phyloP scores from a whole-genome alignment of 2,113 vertebrate genomes.

The Ammodytes marinus region DNA sequence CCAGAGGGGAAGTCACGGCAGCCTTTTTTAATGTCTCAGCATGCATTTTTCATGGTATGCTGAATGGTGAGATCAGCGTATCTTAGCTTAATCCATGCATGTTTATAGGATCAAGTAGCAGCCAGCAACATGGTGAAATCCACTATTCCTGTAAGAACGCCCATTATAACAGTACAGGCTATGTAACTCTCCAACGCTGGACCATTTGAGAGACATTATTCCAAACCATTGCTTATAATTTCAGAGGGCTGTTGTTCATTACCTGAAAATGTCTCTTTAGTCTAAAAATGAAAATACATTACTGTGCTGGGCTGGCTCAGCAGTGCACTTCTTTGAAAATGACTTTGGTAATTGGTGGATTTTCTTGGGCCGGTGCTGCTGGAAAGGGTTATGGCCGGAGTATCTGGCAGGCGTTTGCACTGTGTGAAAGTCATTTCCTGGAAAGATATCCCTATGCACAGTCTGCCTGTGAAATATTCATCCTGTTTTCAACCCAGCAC shows the following conservation, averaged over 20 bases:
- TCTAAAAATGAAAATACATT: conserved; percentile 45
- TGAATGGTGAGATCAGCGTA: conserved; percentile 4
- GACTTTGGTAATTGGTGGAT: conserved; percentile 50
- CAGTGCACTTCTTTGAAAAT: conserved; percentile 43
- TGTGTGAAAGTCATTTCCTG: conserved; percentile 76
- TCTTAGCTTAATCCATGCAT: conserved; percentile 19
- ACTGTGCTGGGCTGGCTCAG: conserved; percentile 40
- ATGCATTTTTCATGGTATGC: conserved; percentile 7
- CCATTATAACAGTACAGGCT: conserved; percentile 24
- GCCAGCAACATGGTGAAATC: conserved; percentile 12
- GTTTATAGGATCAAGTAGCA: conserved; percentile 27
- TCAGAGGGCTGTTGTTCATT: conserved; percentile 65
- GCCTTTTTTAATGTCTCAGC: not conserved
- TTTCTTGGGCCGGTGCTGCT: conserved; percentile 44
- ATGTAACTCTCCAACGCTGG: conserved; percentile 32
- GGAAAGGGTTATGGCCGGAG: conserved; percentile 50
- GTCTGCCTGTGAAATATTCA: conserved; percentile 62
- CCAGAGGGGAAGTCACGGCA: not conserved
- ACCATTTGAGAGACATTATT: conserved; percentile 39
- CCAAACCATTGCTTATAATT: conserved; percentile 72
- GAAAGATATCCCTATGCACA: conserved; percentile 51
- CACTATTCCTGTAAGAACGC: conserved; percentile 33
- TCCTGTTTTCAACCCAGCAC: conserved; percentile 44
- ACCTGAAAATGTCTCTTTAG: conserved; percentile 51
- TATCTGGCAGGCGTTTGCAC: conserved; percentile 63